Percentiles rank a stretch among this genome's conserved stretches.
These are phyloP conservation scores for Fragum whitleyi DNA, from an alignment of 2,888 invertebrate species.

Conservation along the genomic window DNA sequence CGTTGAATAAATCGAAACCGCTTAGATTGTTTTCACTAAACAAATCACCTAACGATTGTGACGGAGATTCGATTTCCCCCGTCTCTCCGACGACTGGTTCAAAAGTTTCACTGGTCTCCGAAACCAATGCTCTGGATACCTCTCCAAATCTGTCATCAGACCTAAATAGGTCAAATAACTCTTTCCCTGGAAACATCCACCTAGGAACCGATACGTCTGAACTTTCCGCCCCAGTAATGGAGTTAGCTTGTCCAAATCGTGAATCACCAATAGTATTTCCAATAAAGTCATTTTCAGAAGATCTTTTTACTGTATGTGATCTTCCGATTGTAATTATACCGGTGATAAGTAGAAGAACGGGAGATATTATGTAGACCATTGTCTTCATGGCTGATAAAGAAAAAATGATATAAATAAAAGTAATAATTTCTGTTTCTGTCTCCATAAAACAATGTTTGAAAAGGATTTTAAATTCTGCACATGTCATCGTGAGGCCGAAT, in stretches of 20 bases:
- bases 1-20: background rate
- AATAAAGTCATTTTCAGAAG: background rate
- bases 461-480: no score
- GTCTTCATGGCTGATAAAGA: background rate
- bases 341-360: background rate
- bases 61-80: background rate
- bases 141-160: slow-evolving; percentile 1
- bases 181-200: background rate
- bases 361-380: background rate
- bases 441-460: no score
- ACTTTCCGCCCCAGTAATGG: background rate
- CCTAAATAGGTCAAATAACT: background rate
- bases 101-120: background rate
- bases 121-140: background rate
- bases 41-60: no score
- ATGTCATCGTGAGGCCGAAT: no score
- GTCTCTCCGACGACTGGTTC: background rate
- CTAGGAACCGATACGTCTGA: background rate
- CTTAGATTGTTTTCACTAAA: background rate
- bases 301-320: background rate
- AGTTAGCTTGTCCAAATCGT: no score
- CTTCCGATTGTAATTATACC: background rate
- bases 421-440: background rate
- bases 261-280: background rate
- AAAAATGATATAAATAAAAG: background rate